A percentile compares a stretch with the other conserved stretches of the same genome.
These are phyloP conservation scores for Oreochromis niloticus DNA, from an alignment of 2,113 vertebrate species.

Conservation along the genomic window DNA sequence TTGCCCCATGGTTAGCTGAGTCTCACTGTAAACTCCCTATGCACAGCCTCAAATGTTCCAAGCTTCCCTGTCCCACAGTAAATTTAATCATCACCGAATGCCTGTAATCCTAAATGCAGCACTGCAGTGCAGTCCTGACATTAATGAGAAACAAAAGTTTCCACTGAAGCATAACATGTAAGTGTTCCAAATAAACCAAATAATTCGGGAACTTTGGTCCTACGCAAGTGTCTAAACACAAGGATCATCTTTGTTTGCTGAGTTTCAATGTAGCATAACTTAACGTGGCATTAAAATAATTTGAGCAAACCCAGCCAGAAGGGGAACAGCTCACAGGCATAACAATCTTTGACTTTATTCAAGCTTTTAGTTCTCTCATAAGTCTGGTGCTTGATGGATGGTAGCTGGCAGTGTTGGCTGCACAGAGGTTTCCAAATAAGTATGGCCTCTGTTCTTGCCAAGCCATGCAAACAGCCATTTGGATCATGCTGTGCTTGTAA, in stretches of 20 bases:
- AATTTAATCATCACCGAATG: conserved; percentile 17
- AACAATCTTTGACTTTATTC: conserved; percentile 24
- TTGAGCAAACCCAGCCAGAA: neutral
- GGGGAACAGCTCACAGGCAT: neutral
- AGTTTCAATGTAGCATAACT: neutral
- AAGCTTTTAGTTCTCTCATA: conserved; percentile 11
- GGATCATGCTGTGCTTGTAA: conserved; percentile 32
- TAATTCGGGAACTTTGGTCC: neutral
- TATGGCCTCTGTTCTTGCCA: conserved; percentile 38
- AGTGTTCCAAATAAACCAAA: neutral
- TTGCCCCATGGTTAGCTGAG: neutral
- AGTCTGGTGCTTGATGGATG: conserved; percentile 24
- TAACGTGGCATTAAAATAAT: conserved; percentile 15
- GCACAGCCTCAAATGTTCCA: neutral
- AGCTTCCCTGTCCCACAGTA: neutral
- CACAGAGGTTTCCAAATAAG: conserved; percentile 24
- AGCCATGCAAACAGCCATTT: conserved; percentile 40
- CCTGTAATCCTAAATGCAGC: conserved; percentile 20
- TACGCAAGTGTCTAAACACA: neutral
- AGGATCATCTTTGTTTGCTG: conserved; percentile 19
- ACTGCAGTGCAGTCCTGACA: neutral
- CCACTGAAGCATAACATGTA: neutral
- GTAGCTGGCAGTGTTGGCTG: conserved; percentile 16
- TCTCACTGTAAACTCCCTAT: neutral
- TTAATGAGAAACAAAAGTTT: conserved; percentile 28